Conservation (phyloP, 2,113 vertebrate species). For the Myiopsitta monachus region DNA sequence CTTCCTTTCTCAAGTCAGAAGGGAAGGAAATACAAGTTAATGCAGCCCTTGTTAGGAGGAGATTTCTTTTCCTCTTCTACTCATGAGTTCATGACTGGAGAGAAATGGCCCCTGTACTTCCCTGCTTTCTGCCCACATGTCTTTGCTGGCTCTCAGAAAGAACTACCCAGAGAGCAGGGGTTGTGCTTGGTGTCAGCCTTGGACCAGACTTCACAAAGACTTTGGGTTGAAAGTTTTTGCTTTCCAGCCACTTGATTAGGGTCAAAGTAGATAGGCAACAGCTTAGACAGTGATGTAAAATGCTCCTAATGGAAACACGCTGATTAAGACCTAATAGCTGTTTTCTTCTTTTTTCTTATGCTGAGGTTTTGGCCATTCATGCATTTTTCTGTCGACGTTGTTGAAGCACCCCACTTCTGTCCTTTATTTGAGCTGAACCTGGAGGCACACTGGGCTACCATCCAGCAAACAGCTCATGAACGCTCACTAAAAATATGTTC, state of each 20-base stretch:
- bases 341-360: background rate
- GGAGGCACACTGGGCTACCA: background rate
- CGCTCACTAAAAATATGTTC: background rate
- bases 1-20: background rate
- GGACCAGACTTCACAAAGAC: background rate
- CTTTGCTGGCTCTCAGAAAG: background rate
- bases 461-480: slow-evolving; percentile 43
- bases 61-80: background rate
- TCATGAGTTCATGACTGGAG: background rate
- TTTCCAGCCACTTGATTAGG: background rate
- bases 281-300: background rate
- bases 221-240: background rate
- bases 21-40: background rate
- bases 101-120: background rate
- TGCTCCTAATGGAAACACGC: background rate
- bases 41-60: background rate
- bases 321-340: background rate
- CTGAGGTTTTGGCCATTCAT: background rate
- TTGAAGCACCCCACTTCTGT: slow-evolving; percentile 8
- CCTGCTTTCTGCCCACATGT: background rate
- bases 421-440: slow-evolving; percentile 8
- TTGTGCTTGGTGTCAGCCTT: background rate
- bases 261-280: background rate
- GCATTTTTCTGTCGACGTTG: background rate
- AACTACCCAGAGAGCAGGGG: background rate